Conservation (phyloP, 2,113 vertebrate species). For the Rhizomys pruinosus region DNA sequence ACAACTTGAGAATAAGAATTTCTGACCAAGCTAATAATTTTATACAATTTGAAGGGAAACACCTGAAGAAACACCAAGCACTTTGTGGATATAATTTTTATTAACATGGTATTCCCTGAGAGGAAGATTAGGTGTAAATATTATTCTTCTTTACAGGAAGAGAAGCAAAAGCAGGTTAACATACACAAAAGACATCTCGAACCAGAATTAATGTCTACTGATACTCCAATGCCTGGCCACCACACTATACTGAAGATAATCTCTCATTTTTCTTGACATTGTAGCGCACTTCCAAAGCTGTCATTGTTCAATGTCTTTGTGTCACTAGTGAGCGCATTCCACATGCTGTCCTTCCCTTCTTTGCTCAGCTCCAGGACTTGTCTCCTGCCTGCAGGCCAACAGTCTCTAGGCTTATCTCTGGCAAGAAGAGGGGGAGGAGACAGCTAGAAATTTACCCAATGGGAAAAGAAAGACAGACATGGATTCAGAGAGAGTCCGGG, state of each 20-base stretch:
- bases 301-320: too few species aligned
- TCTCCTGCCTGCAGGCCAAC: too few species aligned
- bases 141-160: conserved; percentile 63
- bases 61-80: conserved; percentile 37
- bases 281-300: conserved; percentile 21
- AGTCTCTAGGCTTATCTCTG: too few species aligned
- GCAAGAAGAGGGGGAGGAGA: too few species aligned
- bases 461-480: too few species aligned
- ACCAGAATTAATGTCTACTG: conserved; percentile 9
- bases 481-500: too few species aligned
- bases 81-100: conserved; percentile 69
- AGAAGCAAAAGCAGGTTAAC: conserved; percentile 46
- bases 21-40: neutral
- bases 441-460: too few species aligned
- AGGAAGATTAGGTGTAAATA: conserved; percentile 74
- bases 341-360: too few species aligned
- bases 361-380: too few species aligned
- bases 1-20: conserved; percentile 25
- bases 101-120: conserved; percentile 79
- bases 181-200: conserved; percentile 54
- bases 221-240: conserved; percentile 35
- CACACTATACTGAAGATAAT: conserved; percentile 45
- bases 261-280: neutral
- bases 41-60: conserved; percentile 30
- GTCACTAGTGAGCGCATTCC: too few species aligned